Evolutionary conservation across 2,797 vertebrate species (phyloP).

Genomic region (Clarias pachynema): DNA sequence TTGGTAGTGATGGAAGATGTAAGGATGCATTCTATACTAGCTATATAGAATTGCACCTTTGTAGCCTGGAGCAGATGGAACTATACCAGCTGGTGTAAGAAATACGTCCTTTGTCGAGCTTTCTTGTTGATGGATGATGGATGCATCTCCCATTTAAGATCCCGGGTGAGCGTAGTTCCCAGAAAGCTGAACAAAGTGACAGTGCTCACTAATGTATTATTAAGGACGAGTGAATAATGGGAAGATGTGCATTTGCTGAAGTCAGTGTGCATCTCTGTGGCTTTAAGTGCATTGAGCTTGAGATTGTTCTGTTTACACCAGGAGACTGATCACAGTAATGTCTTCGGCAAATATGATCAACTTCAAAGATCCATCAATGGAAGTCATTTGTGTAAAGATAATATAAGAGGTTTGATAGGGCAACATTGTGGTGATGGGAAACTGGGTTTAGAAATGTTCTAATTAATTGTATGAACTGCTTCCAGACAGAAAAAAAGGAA

Average conservation of each 20-base stretch:
- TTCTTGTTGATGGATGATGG: background rate
- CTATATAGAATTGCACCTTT: background rate
- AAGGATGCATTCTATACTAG: too few species aligned
- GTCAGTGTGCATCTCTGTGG: too few species aligned
- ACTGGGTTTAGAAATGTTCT: background rate
- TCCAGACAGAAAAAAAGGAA: background rate
- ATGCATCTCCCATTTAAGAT: background rate
- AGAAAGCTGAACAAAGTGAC: background rate
- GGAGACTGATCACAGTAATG: too few species aligned
- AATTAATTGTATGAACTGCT: background rate
- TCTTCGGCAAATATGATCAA: background rate
- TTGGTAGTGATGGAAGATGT: background rate
- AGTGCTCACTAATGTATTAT: background rate
- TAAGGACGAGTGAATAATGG: too few species aligned
- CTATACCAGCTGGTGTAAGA: too few species aligned
- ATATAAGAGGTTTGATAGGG: background rate
- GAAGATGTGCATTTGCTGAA: too few species aligned
- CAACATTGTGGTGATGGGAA: background rate
- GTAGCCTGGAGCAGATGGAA: background rate
- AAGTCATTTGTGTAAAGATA: background rate
- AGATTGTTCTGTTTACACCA: too few species aligned
- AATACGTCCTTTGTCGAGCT: background rate
- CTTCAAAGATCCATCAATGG: background rate
- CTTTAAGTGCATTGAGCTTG: too few species aligned
- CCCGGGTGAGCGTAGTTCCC: background rate